phyloP scores from a whole-genome alignment of 2,888 invertebrate genomes.

The Bellardia pandia region DNA sequence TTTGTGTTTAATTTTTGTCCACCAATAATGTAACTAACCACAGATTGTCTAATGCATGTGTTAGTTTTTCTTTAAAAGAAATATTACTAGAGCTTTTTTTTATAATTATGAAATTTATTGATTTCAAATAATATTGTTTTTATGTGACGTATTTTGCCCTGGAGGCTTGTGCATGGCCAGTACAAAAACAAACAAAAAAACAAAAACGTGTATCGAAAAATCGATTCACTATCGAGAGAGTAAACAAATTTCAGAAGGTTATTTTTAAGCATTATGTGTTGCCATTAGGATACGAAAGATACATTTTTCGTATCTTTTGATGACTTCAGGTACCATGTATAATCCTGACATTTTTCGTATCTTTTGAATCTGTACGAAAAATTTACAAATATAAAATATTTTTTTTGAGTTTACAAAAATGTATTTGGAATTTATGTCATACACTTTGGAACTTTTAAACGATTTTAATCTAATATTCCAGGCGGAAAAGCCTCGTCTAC shows the following conservation, averaged over 20 bases:
- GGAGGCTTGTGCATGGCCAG: not conserved
- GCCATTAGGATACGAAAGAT: too few relatives aligned
- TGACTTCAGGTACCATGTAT: too few relatives aligned
- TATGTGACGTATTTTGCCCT: not conserved
- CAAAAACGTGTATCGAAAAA: not conserved
- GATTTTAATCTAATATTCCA: too few relatives aligned
- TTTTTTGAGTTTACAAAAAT: too few relatives aligned
- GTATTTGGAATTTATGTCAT: too few relatives aligned
- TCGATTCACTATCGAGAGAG: not conserved
- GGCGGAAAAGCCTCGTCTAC: too few relatives aligned
- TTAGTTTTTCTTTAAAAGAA: not conserved
- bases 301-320: too few relatives aligned
- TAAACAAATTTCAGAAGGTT: slow-evolving; percentile 8
- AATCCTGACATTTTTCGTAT: too few relatives aligned
- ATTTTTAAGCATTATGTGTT: not conserved
- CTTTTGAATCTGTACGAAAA: too few relatives aligned
- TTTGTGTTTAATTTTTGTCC: not conserved
- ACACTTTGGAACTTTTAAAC: too few relatives aligned
- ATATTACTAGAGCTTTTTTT: not conserved
- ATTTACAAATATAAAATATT: too few relatives aligned
- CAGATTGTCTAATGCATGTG: not conserved
- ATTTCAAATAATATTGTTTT: not conserved
- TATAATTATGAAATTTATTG: slow-evolving; percentile 6
- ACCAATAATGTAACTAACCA: not conserved
- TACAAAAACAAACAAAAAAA: not conserved